Evolutionary conservation across 2,113 vertebrate species (phyloP).

Genomic region (Cyprinodon variegatus): DNA sequence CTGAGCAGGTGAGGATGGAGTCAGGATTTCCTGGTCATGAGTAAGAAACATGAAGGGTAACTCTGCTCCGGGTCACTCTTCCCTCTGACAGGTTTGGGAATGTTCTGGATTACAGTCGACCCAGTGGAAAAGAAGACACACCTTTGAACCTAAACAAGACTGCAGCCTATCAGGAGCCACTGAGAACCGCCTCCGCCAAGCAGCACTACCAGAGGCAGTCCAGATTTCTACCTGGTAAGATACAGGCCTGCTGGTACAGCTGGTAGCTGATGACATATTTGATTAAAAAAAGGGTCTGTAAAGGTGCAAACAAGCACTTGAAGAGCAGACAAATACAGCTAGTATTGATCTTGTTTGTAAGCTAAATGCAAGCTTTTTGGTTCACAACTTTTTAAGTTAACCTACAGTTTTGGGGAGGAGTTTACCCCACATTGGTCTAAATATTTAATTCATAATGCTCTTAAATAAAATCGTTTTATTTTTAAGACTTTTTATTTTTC

Average conservation of each 20-base stretch:
- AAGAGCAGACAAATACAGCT: background rate
- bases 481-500: too few species aligned
- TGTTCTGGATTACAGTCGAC: constrained; percentile 87
- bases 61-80: background rate
- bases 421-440: too few species aligned
- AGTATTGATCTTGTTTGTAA: background rate
- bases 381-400: too few species aligned
- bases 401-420: too few species aligned
- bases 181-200: constrained; percentile 83
- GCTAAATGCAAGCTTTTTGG: too few species aligned
- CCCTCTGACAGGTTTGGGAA: constrained; percentile 84
- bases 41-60: background rate
- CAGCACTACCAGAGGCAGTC: constrained; percentile 92
- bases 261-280: background rate
- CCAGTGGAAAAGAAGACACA: constrained; percentile 76
- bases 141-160: constrained; percentile 81
- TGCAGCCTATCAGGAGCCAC: constrained; percentile 81
- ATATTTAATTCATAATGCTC: too few species aligned
- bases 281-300: background rate
- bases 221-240: constrained; percentile 91
- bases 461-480: too few species aligned
- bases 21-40: background rate
- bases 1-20: constrained; percentile 79
- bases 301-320: background rate
- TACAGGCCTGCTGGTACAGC: background rate